A percentile compares a stretch with the other conserved stretches of the same genome.
Evolutionary conservation across 2,113 vertebrate species (phyloP).

Genomic region (Urocynchramus pylzowi): DNA sequence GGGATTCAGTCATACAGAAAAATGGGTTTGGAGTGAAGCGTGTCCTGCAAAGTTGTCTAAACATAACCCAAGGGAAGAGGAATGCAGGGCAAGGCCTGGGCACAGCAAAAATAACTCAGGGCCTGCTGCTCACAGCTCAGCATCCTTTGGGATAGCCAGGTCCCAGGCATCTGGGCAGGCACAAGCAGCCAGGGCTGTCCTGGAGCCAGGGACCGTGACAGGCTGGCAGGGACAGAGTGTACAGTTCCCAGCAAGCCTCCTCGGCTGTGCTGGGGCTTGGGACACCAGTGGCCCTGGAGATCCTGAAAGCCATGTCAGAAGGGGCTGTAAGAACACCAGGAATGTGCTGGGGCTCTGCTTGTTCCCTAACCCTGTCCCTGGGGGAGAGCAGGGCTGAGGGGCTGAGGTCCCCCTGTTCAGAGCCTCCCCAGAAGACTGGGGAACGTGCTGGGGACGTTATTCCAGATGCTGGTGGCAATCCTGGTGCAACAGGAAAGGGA

Average conservation of each 20-base stretch:
- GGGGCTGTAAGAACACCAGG: background rate
- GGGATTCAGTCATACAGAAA: background rate
- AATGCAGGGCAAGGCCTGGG: background rate
- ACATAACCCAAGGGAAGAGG: constrained; percentile 30
- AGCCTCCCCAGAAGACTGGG: background rate
- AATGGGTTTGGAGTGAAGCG: background rate
- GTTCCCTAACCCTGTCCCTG: background rate
- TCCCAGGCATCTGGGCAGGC: background rate
- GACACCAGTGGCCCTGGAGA: background rate
- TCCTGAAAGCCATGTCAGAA: background rate
- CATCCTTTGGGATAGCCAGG: background rate
- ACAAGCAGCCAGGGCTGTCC: background rate
- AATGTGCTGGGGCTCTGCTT: background rate
- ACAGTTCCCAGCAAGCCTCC: background rate
- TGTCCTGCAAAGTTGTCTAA: constrained; percentile 46
- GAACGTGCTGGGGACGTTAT: fast-evolving
- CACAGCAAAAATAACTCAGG: background rate
- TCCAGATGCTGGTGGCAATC: background rate
- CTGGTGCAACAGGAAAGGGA: background rate
- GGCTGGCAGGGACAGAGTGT: background rate
- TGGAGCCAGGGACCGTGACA: background rate
- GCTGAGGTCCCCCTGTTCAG: background rate
- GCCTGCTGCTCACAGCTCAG: background rate
- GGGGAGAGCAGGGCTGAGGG: background rate
- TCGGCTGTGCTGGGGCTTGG: background rate